phyloP scores from a whole-genome alignment of 1,140 invertebrate genomes.

The Platorchestia sp. region DNA sequence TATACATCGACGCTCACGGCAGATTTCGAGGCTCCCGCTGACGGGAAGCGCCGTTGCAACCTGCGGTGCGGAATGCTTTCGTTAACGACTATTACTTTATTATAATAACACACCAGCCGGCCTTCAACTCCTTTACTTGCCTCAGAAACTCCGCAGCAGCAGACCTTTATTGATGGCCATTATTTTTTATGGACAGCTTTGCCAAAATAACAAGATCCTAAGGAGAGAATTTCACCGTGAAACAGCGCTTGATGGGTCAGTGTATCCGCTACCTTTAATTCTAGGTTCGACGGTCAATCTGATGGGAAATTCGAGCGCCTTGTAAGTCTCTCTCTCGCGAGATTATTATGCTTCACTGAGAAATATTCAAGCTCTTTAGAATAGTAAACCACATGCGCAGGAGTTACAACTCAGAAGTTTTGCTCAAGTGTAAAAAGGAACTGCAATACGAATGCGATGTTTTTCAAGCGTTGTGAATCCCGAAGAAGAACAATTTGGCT shows the following conservation, averaged over 20 bases:
- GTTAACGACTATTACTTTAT: slow-evolving; percentile 10
- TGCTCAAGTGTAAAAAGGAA: not conserved
- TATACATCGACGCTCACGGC: not conserved
- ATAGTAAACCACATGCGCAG: not conserved
- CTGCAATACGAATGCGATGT: not conserved
- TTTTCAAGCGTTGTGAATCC: not conserved
- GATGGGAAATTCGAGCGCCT: not conserved
- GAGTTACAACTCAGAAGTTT: not conserved
- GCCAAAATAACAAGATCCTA: not conserved
- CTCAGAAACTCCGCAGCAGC: not conserved
- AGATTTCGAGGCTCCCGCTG: not conserved
- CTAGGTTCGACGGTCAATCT: not conserved
- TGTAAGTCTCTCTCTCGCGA: not conserved
- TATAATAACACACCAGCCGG: not conserved
- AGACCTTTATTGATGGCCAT: slow-evolving; percentile 7
- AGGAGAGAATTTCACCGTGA: not conserved
- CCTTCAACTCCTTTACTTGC: not conserved
- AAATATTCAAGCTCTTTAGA: not conserved
- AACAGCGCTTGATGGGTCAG: not conserved
- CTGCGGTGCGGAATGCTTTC: not conserved
- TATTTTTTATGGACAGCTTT: slow-evolving; percentile 2
- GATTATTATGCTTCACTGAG: not conserved
- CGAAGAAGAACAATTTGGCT: not conserved
- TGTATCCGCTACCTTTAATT: slow-evolving; percentile 8
- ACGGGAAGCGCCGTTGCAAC: not conserved